Percentiles rank a stretch among this genome's conserved stretches.
These are phyloP conservation scores for Acrocephalus kingi DNA, from an alignment of 2,113 vertebrate species.

Conservation along the genomic window DNA sequence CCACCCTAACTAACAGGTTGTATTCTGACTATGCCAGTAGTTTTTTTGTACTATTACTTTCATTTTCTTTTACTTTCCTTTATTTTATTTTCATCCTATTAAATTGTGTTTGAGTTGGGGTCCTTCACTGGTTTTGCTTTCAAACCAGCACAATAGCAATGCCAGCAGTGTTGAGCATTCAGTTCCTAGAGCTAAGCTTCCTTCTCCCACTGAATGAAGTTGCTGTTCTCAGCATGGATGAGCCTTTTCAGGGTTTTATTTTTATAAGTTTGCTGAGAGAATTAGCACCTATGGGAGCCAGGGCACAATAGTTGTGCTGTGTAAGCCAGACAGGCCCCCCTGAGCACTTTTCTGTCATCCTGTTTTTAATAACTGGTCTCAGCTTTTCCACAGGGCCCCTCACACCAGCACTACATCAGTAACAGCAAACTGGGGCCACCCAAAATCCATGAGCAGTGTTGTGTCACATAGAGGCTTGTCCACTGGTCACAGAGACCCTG, in stretches of 20 bases:
- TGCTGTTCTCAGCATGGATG: slow-evolving; percentile 62
- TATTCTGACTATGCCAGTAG: no score
- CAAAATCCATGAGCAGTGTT: not conserved
- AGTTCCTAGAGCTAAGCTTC: not conserved
- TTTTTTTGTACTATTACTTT: no score
- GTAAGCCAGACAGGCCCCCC: not conserved
- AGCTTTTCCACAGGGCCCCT: not conserved
- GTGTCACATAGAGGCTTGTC: not conserved
- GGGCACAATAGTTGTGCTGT: not conserved
- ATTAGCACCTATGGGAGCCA: slow-evolving; percentile 41
- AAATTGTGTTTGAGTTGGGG: no score
- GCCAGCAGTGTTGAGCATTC: not conserved
- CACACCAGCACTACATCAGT: not conserved
- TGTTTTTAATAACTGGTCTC: not conserved
- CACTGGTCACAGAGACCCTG: not conserved
- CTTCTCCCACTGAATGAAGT: slow-evolving; percentile 38
- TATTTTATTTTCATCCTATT: no score
- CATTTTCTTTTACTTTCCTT: no score
- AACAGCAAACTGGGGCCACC: not conserved
- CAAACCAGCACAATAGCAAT: not conserved
- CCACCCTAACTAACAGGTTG: no score
- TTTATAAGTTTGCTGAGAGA: slow-evolving; percentile 65
- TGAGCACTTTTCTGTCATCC: not conserved
- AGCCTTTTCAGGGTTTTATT: slow-evolving; percentile 63
- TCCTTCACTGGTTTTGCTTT: no score